Conservation (phyloP, 2,797 vertebrate genomes). For the Tamandua tetradactyla region DNA sequence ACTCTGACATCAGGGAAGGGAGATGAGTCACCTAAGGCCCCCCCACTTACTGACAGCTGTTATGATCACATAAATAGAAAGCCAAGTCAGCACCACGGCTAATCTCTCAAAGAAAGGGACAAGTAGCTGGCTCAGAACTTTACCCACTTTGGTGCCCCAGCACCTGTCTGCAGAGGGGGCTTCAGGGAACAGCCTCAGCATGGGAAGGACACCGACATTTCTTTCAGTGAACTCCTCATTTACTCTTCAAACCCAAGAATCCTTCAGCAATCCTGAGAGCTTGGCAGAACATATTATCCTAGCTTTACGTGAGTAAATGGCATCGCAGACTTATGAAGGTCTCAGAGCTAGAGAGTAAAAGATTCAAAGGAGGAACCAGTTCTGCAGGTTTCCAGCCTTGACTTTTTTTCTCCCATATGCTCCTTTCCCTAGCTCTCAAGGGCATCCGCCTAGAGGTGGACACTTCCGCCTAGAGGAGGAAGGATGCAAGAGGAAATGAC, state of each 20-base stretch:
- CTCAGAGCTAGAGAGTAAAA: neutral
- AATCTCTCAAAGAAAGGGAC: no score
- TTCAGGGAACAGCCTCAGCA: neutral
- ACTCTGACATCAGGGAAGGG: neutral
- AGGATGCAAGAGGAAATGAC: neutral
- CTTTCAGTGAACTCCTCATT: neutral
- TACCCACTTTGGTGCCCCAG: neutral
- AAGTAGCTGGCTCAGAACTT: neutral
- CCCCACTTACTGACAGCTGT: neutral
- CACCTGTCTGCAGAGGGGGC: neutral
- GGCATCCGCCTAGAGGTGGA: neutral
- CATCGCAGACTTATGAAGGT: neutral
- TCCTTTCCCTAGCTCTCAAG: neutral
- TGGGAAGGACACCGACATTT: neutral
- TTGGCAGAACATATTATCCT: neutral
- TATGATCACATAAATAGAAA: neutral
- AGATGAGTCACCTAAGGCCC: neutral
- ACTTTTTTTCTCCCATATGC: neutral
- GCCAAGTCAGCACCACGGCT: neutral
- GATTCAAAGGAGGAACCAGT: neutral
- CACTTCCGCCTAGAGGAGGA: no score
- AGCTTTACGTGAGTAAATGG: neutral
- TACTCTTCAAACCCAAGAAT: neutral
- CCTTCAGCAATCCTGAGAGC: neutral
- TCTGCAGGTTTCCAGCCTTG: neutral